phyloP scores from a whole-genome alignment of 2,888 invertebrate genomes.

The Tenthredo livida region DNA sequence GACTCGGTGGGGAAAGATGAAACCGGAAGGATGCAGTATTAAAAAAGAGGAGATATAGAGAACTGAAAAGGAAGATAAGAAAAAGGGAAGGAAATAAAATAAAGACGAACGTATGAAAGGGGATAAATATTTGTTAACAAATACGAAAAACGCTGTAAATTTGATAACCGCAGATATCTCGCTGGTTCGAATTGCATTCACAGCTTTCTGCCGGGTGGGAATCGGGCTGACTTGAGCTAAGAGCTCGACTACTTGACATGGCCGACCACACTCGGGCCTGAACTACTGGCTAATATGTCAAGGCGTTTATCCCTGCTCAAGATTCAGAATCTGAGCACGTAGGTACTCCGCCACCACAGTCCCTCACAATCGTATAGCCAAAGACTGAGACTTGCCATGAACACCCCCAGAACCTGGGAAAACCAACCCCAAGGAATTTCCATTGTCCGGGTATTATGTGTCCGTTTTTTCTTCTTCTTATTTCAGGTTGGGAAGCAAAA shows the following conservation, averaged over 20 bases:
- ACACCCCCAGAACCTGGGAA: neutral
- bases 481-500: constrained; percentile 52
- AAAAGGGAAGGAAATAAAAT: neutral
- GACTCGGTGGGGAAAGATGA: neutral
- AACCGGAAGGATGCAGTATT: constrained; percentile 12
- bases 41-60: neutral
- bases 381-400: constrained; percentile 15
- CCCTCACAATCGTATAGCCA: constrained; percentile 10
- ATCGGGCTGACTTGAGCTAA: neutral
- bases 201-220: neutral
- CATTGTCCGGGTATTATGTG: constrained; percentile 58
- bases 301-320: constrained; percentile 63
- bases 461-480: neutral
- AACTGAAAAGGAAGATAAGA: neutral
- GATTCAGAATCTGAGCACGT: constrained; percentile 67
- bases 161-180: neutral
- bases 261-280: constrained; percentile 50
- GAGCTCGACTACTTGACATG: constrained; percentile 43
- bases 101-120: neutral
- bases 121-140: neutral
- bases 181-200: neutral
- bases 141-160: neutral
- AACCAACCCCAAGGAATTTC: constrained; percentile 52
- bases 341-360: constrained; percentile 58
- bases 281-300: constrained; percentile 66